These are phyloP conservation scores for Aphyosemion australe DNA, from an alignment of 2,113 vertebrate species.

Conservation along the genomic window DNA sequence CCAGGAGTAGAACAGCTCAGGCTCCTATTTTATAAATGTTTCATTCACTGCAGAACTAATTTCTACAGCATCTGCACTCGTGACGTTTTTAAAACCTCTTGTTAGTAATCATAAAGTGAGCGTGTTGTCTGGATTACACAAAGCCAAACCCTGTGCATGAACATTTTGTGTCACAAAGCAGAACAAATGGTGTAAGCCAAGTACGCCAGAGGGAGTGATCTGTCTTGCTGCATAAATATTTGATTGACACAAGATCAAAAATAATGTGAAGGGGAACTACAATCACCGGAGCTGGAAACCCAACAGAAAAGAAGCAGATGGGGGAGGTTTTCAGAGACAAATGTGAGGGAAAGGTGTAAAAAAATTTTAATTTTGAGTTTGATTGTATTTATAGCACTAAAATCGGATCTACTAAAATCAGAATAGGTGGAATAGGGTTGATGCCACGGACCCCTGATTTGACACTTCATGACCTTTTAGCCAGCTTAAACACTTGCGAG, in stretches of 20 bases:
- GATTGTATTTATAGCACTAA: background rate
- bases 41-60: too few relatives aligned
- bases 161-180: slow-evolving; percentile 10
- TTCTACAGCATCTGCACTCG: too few relatives aligned
- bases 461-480: too few relatives aligned
- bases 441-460: too few relatives aligned
- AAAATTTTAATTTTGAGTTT: too few relatives aligned
- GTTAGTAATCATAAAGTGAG: background rate
- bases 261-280: slow-evolving; percentile 41
- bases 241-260: slow-evolving; percentile 58
- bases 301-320: slow-evolving; percentile 13
- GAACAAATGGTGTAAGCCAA: slow-evolving; percentile 31
- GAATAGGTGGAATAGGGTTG: background rate
- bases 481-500: too few relatives aligned
- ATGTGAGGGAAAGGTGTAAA: too few relatives aligned
- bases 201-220: slow-evolving; percentile 32
- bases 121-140: slow-evolving; percentile 6
- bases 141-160: background rate
- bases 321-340: background rate
- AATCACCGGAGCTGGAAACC: slow-evolving; percentile 40
- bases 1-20: background rate
- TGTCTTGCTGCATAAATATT: slow-evolving; percentile 49
- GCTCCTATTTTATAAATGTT: background rate
- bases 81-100: background rate
- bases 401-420: background rate